Base-by-base conservation (phyloP, 2,797 vertebrate species). In the Anas capensis region DNA sequence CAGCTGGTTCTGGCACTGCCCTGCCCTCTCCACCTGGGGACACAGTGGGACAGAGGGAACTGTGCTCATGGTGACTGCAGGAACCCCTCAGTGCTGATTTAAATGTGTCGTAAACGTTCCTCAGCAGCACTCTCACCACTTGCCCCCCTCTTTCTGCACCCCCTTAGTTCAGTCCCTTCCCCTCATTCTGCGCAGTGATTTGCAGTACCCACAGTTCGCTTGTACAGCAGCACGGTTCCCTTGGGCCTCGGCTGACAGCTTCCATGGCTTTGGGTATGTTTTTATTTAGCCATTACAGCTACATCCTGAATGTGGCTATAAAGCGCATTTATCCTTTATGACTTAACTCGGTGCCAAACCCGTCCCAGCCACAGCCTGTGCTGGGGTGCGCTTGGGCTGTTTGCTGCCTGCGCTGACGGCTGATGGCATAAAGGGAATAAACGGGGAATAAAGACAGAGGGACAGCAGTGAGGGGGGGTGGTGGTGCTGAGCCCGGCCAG, bases 271-370 rank as follows among this genome's bases (percentile, higher is more conserved):
- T 60, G 34, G 36, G 18, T 40, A 73, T 64, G 83, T 85, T 93
- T 94, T 88, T 88, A 75, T 79, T 87, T 78, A 70, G 72, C 82
- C 71, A 56, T 87, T 93, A 84, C 80, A 70, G 91, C 91, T 85
- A 54, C 80, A 77, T 83, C 91, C 92, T 93, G 90, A 86, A 69
- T 11, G 53, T 7, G 61, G 42, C 91, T 44, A 29, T 93, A 86
- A 92, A 96, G 87, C 29, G 48, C 73, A 62, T 91, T 95, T 75
- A 91, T 36, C 73, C 53, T 78, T 75, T 44, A 48, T n/a, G 61
- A 70, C 90, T 62, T 76, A 66, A 87, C 93, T 60, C 21, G 7
- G 42, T 71, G 91, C 86, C 84, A 96, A 91, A 93, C 69, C 73
- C 92, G 65, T 82, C 8, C 78, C 56, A 31, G 72, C 80, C 81